A percentile compares a stretch with the other conserved stretches of the same genome.
These are phyloP conservation scores for Lathamus discolor DNA, from an alignment of 2,113 vertebrate genomes.

Conservation along the genomic window DNA sequence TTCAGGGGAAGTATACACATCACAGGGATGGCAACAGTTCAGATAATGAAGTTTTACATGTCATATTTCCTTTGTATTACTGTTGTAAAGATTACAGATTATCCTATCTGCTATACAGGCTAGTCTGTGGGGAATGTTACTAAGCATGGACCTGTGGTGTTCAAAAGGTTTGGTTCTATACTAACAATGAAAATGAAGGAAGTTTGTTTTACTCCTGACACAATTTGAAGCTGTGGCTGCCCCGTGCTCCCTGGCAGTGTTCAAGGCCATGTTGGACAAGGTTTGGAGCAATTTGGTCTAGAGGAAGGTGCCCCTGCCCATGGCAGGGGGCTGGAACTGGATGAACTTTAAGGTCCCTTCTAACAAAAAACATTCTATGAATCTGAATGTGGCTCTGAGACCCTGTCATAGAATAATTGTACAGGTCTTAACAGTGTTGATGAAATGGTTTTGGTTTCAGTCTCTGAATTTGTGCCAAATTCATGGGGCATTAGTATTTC, in stretches of 20 bases:
- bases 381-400: not conserved
- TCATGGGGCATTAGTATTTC: not conserved
- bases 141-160: not conserved
- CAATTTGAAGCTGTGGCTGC: not conserved
- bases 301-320: not conserved
- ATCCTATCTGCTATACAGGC: accelerated
- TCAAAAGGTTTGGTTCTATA: not conserved
- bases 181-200: not conserved
- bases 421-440: not conserved
- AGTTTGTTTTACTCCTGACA: not conserved
- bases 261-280: not conserved
- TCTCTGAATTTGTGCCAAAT: not conserved
- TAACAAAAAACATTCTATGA: not conserved
- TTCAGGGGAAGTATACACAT: not conserved
- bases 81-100: not conserved
- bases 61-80: not conserved
- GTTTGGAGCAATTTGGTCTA: not conserved
- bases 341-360: not conserved
- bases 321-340: not conserved
- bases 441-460: not conserved
- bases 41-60: not conserved
- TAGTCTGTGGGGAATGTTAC: not conserved
- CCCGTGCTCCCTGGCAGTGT: not conserved
- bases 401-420: not conserved
- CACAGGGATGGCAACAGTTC: not conserved